These are phyloP conservation scores for Halcyon chelicuti DNA, from an alignment of 2,797 vertebrate species.

Conservation along the genomic window DNA sequence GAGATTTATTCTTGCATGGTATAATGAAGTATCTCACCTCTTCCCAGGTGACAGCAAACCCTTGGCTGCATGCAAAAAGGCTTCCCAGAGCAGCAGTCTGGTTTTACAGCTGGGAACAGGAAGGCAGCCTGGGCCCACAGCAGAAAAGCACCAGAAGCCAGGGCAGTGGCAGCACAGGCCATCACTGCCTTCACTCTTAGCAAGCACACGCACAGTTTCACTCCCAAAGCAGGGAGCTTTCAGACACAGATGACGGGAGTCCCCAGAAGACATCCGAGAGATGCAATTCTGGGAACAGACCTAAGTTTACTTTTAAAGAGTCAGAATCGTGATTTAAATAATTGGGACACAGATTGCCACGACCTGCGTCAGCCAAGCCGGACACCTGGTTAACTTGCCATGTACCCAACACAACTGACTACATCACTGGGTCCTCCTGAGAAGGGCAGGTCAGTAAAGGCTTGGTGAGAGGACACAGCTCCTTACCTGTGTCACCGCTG, in stretches of 20 bases:
- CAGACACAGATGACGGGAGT: rapidly evolving
- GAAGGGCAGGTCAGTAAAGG: not conserved
- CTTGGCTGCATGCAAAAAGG: not conserved
- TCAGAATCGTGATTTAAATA: not conserved
- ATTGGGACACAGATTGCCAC: rapidly evolving
- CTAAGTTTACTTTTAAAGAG: not conserved
- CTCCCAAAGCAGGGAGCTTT: not conserved
- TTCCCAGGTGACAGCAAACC: not conserved
- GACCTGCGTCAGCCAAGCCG: rapidly evolving
- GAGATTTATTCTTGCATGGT: rapidly evolving
- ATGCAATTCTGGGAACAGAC: not conserved
- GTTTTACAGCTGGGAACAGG: not conserved
- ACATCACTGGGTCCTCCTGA: rapidly evolving
- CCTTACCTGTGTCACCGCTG: constrained; percentile 77
- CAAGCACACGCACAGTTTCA: rapidly evolving
- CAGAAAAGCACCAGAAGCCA: not conserved
- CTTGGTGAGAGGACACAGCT: not conserved
- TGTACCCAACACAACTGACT: not conserved
- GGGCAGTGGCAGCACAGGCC: not conserved
- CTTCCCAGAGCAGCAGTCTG: not conserved
- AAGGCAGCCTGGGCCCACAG: not conserved
- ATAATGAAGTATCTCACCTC: not conserved
- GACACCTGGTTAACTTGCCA: rapidly evolving
- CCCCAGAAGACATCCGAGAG: not conserved
- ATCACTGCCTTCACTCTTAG: not conserved